Evolutionary conservation across 2,797 vertebrate species (phyloP).

Genomic region (Vipera latastei): DNA sequence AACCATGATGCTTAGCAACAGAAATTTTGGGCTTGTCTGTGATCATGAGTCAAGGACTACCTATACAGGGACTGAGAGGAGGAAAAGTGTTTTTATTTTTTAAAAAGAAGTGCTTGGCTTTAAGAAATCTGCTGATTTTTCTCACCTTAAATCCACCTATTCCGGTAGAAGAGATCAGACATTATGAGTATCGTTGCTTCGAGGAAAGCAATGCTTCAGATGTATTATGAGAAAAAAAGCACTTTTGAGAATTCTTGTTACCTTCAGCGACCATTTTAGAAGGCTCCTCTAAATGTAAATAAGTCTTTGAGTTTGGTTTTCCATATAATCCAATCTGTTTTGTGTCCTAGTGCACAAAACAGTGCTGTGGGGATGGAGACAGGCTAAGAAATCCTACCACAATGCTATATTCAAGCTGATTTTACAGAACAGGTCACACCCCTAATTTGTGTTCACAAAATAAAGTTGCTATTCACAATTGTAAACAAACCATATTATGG

Average conservation of each 20-base stretch:
- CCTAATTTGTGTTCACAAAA: neutral
- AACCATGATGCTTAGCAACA: neutral
- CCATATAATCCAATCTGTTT: neutral
- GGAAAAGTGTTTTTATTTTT: neutral
- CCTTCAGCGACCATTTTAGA: neutral
- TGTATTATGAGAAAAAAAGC: neutral
- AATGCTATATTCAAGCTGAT: neutral
- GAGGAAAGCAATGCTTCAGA: neutral
- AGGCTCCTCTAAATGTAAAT: neutral
- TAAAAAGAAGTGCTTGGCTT: neutral
- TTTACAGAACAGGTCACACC: neutral
- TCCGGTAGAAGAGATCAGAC: neutral
- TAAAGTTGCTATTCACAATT: neutral
- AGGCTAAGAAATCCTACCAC: neutral
- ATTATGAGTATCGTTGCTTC: neutral
- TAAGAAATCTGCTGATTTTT: neutral
- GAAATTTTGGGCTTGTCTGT: neutral
- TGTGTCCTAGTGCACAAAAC: neutral
- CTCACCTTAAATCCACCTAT: neutral
- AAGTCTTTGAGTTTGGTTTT: neutral
- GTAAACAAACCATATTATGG: neutral
- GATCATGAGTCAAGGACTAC: neutral
- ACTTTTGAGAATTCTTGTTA: neutral
- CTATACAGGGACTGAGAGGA: neutral
- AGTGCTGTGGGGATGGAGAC: neutral